phyloP scores from a whole-genome alignment of 2,113 vertebrate genomes.

The Mellivora capensis region DNA sequence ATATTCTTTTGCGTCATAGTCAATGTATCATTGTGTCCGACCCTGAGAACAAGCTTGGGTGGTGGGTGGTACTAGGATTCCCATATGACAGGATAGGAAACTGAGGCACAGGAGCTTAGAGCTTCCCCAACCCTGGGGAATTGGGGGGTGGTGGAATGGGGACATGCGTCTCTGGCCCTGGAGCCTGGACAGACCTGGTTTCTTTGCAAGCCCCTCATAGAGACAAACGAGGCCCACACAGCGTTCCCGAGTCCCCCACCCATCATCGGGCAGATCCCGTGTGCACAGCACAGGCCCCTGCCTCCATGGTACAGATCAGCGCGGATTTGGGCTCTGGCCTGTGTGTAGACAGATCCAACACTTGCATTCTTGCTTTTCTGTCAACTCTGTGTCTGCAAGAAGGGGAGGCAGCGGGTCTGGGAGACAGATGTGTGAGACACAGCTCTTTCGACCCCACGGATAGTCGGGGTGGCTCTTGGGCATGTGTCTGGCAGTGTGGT shows the following conservation, averaged over 20 bases:
- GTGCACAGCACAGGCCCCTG: conserved; percentile 59
- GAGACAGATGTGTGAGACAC: background rate
- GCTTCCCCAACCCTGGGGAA: background rate
- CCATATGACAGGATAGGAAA: background rate
- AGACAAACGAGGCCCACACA: background rate
- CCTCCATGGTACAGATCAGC: conserved; percentile 59
- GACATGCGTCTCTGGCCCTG: accelerated
- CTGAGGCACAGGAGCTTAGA: background rate
- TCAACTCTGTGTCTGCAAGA: background rate
- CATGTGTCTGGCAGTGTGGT: background rate
- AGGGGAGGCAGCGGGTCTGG: background rate
- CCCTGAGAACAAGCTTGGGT: background rate
- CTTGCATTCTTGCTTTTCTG: conserved; percentile 49
- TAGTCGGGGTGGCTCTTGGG: accelerated
- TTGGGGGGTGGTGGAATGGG: background rate
- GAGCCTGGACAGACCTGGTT: conserved; percentile 64
- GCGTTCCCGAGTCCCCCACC: conserved; percentile 65
- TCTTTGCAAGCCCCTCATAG: conserved; percentile 61
- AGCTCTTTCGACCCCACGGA: no score
- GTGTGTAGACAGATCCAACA: background rate
- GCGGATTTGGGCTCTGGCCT: conserved; percentile 73
- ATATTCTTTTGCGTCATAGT: background rate
- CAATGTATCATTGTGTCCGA: background rate
- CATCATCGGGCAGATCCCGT: conserved; percentile 68
- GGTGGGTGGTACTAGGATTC: background rate